A percentile compares a stretch with the other conserved stretches of the same genome.
phyloP scores from a whole-genome alignment of 2,888 invertebrate species.

The Cyclophora albipunctata region DNA sequence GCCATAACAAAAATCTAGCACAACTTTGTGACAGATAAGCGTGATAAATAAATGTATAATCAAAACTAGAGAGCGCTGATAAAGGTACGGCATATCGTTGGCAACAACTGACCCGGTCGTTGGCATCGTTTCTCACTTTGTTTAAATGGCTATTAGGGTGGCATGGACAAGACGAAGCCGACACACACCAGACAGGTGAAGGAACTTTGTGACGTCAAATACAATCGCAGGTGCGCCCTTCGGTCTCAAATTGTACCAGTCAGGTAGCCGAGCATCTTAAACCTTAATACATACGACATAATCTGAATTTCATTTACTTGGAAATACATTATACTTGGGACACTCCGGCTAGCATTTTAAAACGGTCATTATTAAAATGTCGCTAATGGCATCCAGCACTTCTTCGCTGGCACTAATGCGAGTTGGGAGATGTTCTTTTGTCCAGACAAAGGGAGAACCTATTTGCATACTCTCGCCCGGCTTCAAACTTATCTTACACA shows the following conservation, averaged over 20 bases:
- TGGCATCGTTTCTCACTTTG: constrained; percentile 28
- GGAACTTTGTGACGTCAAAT: constrained; percentile 44
- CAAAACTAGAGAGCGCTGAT: constrained; percentile 5
- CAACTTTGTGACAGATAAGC: too few relatives aligned
- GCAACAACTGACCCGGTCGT: constrained; percentile 17
- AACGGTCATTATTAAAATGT: constrained; percentile 37
- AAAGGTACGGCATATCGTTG: constrained; percentile 19
- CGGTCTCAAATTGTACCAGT: constrained; percentile 32
- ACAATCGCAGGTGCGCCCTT: constrained; percentile 47
- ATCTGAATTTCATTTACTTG: constrained; percentile 26
- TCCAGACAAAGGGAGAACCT: constrained; percentile 37
- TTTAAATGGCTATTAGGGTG: constrained; percentile 27
- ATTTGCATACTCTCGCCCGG: constrained; percentile 42
- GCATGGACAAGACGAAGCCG: constrained; percentile 27
- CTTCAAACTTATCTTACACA: constrained; percentile 30
- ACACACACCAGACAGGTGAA: constrained; percentile 46
- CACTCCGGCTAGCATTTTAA: constrained; percentile 21
- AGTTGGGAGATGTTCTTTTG: constrained; percentile 47
- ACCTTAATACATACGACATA: constrained; percentile 18
- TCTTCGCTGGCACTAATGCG: constrained; percentile 42
- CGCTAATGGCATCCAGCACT: constrained; percentile 37
- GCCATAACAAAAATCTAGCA: not conserved
- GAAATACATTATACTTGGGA: constrained; percentile 15
- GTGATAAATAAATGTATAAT: too few relatives aligned
- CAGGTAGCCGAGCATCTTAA: constrained; percentile 28